phyloP scores from a whole-genome alignment of 2,797 vertebrate species.

The Phalanger gymnotis region DNA sequence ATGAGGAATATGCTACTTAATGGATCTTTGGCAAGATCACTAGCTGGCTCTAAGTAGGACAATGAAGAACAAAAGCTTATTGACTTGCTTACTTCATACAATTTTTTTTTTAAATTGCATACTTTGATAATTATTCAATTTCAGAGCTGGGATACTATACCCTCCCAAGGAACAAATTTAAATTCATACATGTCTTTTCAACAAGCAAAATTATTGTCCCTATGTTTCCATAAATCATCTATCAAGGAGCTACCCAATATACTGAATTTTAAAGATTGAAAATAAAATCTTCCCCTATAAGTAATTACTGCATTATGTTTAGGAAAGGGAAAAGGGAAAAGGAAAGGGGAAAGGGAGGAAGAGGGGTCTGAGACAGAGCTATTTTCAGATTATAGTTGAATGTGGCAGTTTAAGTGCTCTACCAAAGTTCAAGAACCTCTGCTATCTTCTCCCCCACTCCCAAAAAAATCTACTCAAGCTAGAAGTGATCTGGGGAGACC shows the following conservation, averaged over 20 bases:
- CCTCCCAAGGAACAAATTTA: background rate
- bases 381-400: conserved; percentile 18
- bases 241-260: conserved; percentile 29
- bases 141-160: background rate
- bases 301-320: conserved; percentile 18
- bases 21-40: conserved; percentile 15
- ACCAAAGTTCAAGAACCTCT: conserved; percentile 9
- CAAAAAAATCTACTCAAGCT: conserved; percentile 20
- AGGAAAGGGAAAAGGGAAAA: background rate
- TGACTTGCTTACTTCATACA: background rate
- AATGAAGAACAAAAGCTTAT: conserved; percentile 7
- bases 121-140: background rate
- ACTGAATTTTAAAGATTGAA: conserved; percentile 29
- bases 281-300: background rate
- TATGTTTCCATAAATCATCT: background rate
- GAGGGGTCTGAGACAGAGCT: background rate
- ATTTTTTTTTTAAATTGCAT: too few relatives aligned
- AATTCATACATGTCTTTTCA: background rate
- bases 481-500: conserved; percentile 12
- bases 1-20: conserved; percentile 18
- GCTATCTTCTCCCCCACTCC: conserved; percentile 25
- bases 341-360: background rate
- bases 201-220: background rate
- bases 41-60: background rate
- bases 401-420: conserved; percentile 36